These are phyloP conservation scores for Dromas ardeola DNA, from an alignment of 2,113 vertebrate species.

Conservation along the genomic window DNA sequence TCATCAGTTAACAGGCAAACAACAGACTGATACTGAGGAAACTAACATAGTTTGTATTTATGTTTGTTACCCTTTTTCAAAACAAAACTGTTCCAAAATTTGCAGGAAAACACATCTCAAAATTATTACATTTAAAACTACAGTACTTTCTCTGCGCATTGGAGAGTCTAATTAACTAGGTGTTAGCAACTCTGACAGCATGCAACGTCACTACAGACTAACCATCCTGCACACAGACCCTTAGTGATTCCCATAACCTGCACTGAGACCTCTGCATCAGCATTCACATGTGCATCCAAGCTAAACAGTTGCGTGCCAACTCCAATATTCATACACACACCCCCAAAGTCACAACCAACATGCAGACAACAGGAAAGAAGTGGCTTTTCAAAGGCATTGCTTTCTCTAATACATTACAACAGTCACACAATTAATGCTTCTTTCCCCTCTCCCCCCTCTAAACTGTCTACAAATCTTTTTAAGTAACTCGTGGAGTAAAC, in stretches of 20 bases:
- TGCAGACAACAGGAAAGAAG: background rate
- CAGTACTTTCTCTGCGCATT: background rate
- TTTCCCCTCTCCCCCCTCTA: background rate
- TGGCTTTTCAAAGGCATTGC: background rate
- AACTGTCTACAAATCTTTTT: background rate
- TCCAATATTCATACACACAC: background rate
- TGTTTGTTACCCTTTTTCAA: background rate
- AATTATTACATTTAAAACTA: background rate
- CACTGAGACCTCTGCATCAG: background rate
- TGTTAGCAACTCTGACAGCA: background rate
- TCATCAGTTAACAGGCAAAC: background rate
- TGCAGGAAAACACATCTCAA: background rate
- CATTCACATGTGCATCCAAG: background rate
- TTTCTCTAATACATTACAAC: background rate
- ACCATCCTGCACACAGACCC: background rate
- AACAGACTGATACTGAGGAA: background rate
- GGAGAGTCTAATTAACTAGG: background rate
- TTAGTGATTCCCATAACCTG: fast-evolving
- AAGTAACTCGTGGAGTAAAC: background rate
- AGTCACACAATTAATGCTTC: background rate
- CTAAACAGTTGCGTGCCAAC: background rate
- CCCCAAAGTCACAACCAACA: background rate
- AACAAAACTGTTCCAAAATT: background rate
- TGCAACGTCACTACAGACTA: fast-evolving
- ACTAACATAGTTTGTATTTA: background rate